phyloP scores from a whole-genome alignment of 2,113 vertebrate species.

The Struthio camelus region DNA sequence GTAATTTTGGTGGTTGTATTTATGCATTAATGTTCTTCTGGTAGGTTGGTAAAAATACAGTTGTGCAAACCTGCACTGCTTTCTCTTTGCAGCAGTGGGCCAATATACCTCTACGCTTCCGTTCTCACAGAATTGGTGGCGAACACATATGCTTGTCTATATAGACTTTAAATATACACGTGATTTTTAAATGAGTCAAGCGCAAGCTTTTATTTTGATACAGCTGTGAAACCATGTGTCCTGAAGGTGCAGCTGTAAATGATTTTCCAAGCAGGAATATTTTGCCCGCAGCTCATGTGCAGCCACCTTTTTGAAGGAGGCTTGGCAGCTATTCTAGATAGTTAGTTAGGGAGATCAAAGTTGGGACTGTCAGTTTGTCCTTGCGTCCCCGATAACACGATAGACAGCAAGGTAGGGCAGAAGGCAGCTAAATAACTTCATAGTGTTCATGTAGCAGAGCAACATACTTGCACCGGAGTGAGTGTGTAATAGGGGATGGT shows the following conservation, averaged over 20 bases:
- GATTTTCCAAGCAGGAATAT: neutral
- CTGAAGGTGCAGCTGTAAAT: neutral
- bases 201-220: neutral
- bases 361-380: neutral
- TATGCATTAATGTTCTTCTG: constrained; percentile 14
- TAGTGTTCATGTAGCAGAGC: neutral
- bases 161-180: neutral
- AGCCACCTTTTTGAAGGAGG: neutral
- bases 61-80: neutral
- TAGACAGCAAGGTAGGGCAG: neutral
- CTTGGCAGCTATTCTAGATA: neutral
- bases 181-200: neutral
- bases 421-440: neutral
- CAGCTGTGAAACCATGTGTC: neutral
- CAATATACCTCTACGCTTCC: neutral
- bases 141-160: fast-evolving
- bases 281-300: fast-evolving
- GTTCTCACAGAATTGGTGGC: neutral
- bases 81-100: neutral
- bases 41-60: neutral
- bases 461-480: neutral
- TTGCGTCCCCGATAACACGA: neutral
- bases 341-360: neutral
- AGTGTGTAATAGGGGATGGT: fast-evolving
- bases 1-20: constrained; percentile 35